Conservation (phyloP, 1,140 invertebrate species). For the Rhynchophorus ferrugineus region DNA sequence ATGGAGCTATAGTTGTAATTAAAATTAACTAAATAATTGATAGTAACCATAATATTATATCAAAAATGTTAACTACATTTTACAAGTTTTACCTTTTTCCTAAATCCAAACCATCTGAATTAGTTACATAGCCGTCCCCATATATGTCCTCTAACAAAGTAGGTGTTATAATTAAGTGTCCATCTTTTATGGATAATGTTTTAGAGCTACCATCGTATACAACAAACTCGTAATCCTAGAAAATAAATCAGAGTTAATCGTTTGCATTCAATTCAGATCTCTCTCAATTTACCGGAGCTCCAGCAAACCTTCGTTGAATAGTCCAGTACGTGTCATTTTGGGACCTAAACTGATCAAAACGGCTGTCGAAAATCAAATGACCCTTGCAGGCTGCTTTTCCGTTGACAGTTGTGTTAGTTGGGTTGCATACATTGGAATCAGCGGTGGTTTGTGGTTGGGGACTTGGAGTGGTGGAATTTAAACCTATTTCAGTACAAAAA, state of each 20-base stretch:
- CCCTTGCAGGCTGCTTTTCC: slow-evolving; percentile 31
- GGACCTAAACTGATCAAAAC: slow-evolving; percentile 26
- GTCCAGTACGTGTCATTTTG: slow-evolving; percentile 39
- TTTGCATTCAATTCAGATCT: no score
- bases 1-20: no score
- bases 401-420: slow-evolving; percentile 18
- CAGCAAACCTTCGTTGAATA: slow-evolving; percentile 44
- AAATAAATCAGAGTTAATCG: no score
- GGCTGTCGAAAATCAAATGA: slow-evolving; percentile 37
- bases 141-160: slow-evolving; percentile 49
- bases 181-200: slow-evolving; percentile 51
- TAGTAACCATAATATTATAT: no score
- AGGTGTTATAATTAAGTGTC: slow-evolving; percentile 54
- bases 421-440: slow-evolving; percentile 12
- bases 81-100: slow-evolving; percentile 46
- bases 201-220: slow-evolving; percentile 53
- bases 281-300: slow-evolving; percentile 32
- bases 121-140: slow-evolving; percentile 48
- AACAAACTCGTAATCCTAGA: slow-evolving; percentile 59
- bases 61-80: no score
- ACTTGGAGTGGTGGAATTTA: no score
- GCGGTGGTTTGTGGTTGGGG: neutral
- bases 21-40: no score
- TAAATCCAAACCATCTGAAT: slow-evolving; percentile 43
- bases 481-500: no score